These are phyloP conservation scores for Caenorhabditis macrosperma DNA, from an alignment of 2,888 invertebrate genomes.

Conservation along the genomic window DNA sequence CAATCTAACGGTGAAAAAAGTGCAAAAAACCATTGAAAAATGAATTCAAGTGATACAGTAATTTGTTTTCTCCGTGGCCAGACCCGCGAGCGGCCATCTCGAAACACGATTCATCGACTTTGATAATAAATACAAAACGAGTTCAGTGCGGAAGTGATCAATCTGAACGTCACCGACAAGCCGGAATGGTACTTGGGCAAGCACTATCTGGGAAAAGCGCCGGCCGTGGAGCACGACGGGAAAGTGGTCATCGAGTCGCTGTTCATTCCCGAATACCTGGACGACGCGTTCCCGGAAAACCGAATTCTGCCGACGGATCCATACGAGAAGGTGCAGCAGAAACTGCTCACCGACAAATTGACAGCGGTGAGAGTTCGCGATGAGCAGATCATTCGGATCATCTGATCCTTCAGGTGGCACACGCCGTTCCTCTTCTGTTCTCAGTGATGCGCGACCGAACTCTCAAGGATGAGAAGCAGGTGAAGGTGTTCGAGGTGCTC, in stretches of 20 bases:
- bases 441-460: slow-evolving; percentile 49
- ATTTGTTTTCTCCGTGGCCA: too few species aligned
- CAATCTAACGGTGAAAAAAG: too few species aligned
- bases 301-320: slow-evolving; percentile 85
- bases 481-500: slow-evolving; percentile 56
- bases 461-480: slow-evolving; percentile 59
- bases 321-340: slow-evolving; percentile 86
- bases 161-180: slow-evolving; percentile 81
- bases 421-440: slow-evolving; percentile 58
- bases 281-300: slow-evolving; percentile 86
- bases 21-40: too few species aligned
- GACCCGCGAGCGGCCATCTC: too few species aligned
- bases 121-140: too few species aligned
- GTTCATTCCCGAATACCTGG: slow-evolving; percentile 88
- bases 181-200: slow-evolving; percentile 88
- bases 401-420: slow-evolving; percentile 47
- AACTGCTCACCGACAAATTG: slow-evolving; percentile 86
- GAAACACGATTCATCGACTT: neutral
- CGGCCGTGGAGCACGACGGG: slow-evolving; percentile 85
- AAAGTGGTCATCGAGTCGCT: slow-evolving; percentile 86
- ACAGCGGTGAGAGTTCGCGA: slow-evolving; percentile 33
- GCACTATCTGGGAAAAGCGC: slow-evolving; percentile 84
- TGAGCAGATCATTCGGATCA: neutral
- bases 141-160: slow-evolving; percentile 65
- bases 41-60: too few species aligned